phyloP scores from a whole-genome alignment of 30 jellyfish, hydroid and myxozoan species.

The Sanderia malayensis region DNA sequence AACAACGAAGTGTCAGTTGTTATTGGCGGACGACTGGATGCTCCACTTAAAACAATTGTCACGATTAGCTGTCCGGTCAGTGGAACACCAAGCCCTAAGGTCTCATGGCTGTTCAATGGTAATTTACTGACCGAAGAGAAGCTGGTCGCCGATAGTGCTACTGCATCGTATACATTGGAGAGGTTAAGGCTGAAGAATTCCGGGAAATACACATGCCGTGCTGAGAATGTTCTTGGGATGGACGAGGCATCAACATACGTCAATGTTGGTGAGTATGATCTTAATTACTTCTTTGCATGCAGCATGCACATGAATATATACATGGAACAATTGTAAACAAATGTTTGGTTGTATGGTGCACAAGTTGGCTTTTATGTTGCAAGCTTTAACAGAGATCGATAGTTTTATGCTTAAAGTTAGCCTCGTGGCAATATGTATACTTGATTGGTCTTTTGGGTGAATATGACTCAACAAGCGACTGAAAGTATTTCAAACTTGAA shows the following conservation, averaged over 20 bases:
- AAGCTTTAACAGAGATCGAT: no score
- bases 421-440: no score
- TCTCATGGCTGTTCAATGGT: conserved; percentile 67
- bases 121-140: conserved; percentile 18
- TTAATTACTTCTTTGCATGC: no score
- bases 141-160: conserved; percentile 31
- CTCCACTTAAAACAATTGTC: conserved; percentile 58
- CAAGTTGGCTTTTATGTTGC: no score
- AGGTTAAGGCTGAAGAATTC: conserved; percentile 42
- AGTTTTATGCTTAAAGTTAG: no score
- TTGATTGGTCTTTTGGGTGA: no score
- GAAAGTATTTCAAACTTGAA: no score
- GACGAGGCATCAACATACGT: conserved; percentile 40
- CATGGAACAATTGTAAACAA: no score
- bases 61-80: conserved; percentile 63
- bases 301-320: no score
- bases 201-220: conserved; percentile 70
- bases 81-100: conserved; percentile 74
- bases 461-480: no score
- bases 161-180: conserved; percentile 40
- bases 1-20: conserved; percentile 30
- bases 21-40: conserved; percentile 70
- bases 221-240: conserved; percentile 60
- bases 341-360: no score
- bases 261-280: conserved; percentile 42